Evolutionary conservation across 1,140 invertebrate genomes (phyloP).

Genomic region (Cyclargus thomasi): DNA sequence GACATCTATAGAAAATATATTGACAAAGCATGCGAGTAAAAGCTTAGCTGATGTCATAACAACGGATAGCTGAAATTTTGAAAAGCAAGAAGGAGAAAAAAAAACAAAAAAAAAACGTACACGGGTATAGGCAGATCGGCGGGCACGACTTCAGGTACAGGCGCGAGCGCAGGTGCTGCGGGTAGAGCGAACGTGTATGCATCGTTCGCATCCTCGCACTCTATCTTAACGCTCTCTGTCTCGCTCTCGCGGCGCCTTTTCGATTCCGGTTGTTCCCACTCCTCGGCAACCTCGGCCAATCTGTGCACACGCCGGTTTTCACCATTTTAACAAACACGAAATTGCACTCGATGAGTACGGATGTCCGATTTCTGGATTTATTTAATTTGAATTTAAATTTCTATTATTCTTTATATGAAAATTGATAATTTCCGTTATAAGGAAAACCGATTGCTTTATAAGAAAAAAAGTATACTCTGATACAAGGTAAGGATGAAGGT

Average conservation of each 20-base stretch:
- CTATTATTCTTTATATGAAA: no score
- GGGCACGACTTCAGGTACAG: conserved; percentile 39
- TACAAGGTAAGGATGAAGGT: no score
- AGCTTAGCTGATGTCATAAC: conserved; percentile 11
- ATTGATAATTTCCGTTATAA: no score
- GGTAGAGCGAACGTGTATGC: conserved; percentile 53
- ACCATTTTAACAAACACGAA: conserved; percentile 13
- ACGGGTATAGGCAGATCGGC: conserved; percentile 42
- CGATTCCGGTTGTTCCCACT: conserved; percentile 54
- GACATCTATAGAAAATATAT: not conserved
- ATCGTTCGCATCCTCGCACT: conserved; percentile 67
- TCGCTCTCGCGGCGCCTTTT: conserved; percentile 53
- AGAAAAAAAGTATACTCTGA: no score
- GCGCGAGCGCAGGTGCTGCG: conserved; percentile 33
- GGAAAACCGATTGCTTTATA: no score
- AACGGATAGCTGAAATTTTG: conserved; percentile 15
- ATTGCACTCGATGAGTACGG: not conserved
- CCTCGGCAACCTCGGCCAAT: conserved; percentile 57
- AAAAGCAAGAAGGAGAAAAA: conserved; percentile 20
- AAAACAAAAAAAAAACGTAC: conserved; percentile 43
- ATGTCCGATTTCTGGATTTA: not conserved
- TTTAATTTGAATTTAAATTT: no score
- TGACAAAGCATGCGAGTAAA: not conserved
- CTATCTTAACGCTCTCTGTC: conserved; percentile 50
- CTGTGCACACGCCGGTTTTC: conserved; percentile 43